Conservation (phyloP, 2,888 invertebrate genomes). For the Baccha elongata region DNA sequence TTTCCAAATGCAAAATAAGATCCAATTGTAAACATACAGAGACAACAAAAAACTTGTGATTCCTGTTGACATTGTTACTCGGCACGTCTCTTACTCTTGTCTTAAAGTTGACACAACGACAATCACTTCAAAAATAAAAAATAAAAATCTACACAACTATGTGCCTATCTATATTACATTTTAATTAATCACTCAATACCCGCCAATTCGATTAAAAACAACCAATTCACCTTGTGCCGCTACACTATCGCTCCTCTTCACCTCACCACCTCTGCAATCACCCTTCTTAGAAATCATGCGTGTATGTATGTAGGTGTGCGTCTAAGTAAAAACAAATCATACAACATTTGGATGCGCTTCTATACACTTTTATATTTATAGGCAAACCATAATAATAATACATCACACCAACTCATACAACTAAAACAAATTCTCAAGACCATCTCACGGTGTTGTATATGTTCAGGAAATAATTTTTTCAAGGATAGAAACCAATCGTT, state of each 20-base stretch:
- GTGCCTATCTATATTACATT: constrained; percentile 33
- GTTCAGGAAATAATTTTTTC: constrained; percentile 69
- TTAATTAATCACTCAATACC: constrained; percentile 63
- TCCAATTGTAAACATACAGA: background rate
- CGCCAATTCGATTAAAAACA: constrained; percentile 63
- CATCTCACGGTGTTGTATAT: constrained; percentile 50
- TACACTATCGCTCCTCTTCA: background rate
- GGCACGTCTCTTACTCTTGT: constrained; percentile 15
- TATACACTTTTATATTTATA: constrained; percentile 27
- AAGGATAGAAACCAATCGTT: constrained; percentile 68
- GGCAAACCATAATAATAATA: constrained; percentile 24
- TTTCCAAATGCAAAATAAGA: background rate
- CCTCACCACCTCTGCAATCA: background rate
- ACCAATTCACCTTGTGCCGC: constrained; percentile 68
- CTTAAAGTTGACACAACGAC: constrained; percentile 30
- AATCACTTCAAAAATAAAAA: constrained; percentile 25
- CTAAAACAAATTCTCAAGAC: constrained; percentile 47
- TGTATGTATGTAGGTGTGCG: constrained; percentile 51
- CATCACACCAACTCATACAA: background rate
- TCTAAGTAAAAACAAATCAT: constrained; percentile 8
- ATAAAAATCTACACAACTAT: constrained; percentile 7
- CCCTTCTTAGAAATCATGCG: constrained; percentile 10
- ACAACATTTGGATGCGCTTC: constrained; percentile 26
- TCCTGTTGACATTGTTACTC: constrained; percentile 50
- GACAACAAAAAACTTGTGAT: constrained; percentile 4